Conservation (phyloP, 1,140 invertebrate genomes). For the Nymphalis io region DNA sequence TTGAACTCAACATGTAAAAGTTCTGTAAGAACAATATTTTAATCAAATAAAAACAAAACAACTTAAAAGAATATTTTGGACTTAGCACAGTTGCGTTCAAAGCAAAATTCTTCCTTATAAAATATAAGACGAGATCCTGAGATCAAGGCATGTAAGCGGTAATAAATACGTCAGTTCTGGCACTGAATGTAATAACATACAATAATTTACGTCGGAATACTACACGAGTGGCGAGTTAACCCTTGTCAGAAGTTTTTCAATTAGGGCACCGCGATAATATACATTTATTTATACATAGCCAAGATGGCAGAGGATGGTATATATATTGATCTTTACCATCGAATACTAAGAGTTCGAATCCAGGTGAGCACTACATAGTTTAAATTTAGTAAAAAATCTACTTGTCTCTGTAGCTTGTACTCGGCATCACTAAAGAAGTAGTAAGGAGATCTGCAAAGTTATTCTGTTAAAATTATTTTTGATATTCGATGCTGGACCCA, state of each 20-base stretch:
- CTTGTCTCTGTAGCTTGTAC: too few species aligned
- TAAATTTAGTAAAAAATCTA: too few species aligned
- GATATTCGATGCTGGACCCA: too few species aligned
- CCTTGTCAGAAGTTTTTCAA: slow-evolving; percentile 72
- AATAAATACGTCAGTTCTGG: slow-evolving; percentile 44
- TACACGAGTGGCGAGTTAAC: slow-evolving; percentile 46
- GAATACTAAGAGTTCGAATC: too few species aligned
- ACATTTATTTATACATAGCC: background rate
- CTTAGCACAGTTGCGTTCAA: slow-evolving; percentile 10
- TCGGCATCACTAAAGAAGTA: too few species aligned
- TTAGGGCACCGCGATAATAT: slow-evolving; percentile 55
- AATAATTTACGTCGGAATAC: slow-evolving; percentile 40
- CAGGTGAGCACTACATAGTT: too few species aligned
- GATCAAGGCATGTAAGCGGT: slow-evolving; percentile 29
- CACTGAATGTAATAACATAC: slow-evolving; percentile 45
- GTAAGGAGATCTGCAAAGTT: too few species aligned
- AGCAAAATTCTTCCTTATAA: slow-evolving; percentile 15
- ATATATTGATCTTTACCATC: too few species aligned
- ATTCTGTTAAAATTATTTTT: too few species aligned
- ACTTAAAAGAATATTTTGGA: background rate
- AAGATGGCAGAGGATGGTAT: too few species aligned
- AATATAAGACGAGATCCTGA: slow-evolving; percentile 30
- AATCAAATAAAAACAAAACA: background rate
- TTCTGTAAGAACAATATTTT: background rate
- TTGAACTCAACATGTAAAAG: too few species aligned